A percentile compares a stretch with the other conserved stretches of the same genome.
phyloP scores from a whole-genome alignment of 1,140 invertebrate genomes.

The Hypothenemus hampei region DNA sequence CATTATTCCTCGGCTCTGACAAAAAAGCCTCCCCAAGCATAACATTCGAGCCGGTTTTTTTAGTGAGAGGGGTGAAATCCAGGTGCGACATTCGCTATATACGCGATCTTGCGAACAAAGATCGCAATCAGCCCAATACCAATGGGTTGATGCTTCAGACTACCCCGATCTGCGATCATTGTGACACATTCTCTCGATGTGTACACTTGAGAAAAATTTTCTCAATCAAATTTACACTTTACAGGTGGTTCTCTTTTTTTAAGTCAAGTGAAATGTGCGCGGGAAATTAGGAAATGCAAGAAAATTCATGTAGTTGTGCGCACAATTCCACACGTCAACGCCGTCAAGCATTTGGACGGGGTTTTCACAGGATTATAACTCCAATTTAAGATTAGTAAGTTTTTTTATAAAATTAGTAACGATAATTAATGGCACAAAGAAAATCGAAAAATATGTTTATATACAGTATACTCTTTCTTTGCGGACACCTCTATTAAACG shows the following conservation, averaged over 20 bases:
- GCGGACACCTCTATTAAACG: too few species aligned
- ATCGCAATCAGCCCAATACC: constrained; percentile 35
- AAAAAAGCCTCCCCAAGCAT: constrained; percentile 37
- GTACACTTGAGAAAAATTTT: not conserved
- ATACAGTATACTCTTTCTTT: too few species aligned
- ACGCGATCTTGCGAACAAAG: constrained; percentile 39
- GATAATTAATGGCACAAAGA: too few species aligned
- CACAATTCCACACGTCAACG: too few species aligned
- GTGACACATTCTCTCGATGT: constrained; percentile 21
- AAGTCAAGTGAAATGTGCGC: not conserved
- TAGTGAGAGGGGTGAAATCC: constrained; percentile 38
- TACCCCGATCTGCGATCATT: constrained; percentile 16
- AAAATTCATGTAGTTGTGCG: too few species aligned
- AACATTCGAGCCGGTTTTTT: constrained; percentile 40
- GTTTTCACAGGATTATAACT: too few species aligned
- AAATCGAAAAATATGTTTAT: too few species aligned
- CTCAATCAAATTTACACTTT: not conserved
- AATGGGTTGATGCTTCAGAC: constrained; percentile 26
- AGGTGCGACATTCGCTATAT: constrained; percentile 38
- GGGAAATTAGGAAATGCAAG: not conserved
- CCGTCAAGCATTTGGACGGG: too few species aligned
- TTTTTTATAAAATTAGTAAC: too few species aligned
- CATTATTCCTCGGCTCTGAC: constrained; percentile 40
- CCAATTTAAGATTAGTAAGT: too few species aligned
- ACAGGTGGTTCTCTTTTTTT: constrained; percentile 1